Percentiles rank a stretch among this genome's conserved stretches.
Conservation (phyloP, 2,797 vertebrate species). For the Clarias pachynema region DNA sequence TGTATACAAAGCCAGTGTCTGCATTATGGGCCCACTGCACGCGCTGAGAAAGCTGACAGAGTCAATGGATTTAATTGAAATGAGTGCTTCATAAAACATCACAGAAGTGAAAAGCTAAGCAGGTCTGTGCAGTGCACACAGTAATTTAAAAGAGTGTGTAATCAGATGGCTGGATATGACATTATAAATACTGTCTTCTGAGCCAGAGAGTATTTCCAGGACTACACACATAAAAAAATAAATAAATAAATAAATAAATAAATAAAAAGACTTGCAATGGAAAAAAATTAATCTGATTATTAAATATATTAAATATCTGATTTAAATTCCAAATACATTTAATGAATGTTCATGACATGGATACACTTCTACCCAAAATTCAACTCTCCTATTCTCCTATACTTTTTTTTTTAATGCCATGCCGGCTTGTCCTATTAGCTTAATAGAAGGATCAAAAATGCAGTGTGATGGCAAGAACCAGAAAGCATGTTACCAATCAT, state of each 20-base stretch:
- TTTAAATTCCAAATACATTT: not conserved
- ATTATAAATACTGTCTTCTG: conserved; percentile 3
- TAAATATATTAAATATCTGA: not conserved
- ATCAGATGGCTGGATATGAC: conserved; percentile 12
- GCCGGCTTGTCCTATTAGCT: not conserved
- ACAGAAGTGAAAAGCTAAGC: conserved; percentile 30
- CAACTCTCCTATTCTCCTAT: not conserved
- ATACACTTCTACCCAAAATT: not conserved
- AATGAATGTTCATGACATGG: not conserved
- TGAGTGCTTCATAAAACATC: conserved; percentile 26
- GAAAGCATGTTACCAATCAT: not conserved
- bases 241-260: no score
- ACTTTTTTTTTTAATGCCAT: no score
- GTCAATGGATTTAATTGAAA: conserved; percentile 23
- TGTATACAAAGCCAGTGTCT: conserved; percentile 6
- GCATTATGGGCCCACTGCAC: not conserved
- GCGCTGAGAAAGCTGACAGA: conserved; percentile 10
- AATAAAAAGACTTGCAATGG: not conserved
- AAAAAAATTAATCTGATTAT: not conserved
- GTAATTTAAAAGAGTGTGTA: not conserved
- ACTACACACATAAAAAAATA: not conserved
- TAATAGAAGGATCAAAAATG: not conserved
- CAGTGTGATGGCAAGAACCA: not conserved
- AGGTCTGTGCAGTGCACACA: not conserved
- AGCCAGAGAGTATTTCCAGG: not conserved